Evolutionary conservation across 2,113 vertebrate species (phyloP), one percentile per base, ranked within the genome.

Genomic region (Alces alces): DNA sequence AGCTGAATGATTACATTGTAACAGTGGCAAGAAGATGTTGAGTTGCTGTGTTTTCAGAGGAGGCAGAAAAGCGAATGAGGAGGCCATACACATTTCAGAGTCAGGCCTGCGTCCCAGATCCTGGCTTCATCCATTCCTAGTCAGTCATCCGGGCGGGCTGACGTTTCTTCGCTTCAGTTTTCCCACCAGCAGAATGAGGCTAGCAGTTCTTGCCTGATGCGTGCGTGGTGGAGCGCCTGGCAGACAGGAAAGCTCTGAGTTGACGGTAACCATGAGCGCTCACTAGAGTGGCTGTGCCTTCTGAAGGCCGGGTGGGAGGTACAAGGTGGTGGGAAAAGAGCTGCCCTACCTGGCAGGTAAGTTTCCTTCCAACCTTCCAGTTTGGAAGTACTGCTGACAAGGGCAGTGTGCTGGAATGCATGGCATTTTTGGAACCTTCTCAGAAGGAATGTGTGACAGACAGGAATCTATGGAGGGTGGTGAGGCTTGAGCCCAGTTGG

Each of bases 351-450:
- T 73, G 85, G 43, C 57, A 91, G 89, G 91, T 84, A 36, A 80
- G 15, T 61, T 36, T 93, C 86, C 60, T 52, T 70, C 79, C 57
- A 11, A 2, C 21, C 57, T 80, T 82, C 57, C 73, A 86, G 13
- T 30, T 39, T 64, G 58, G 58, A 95, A 92, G 55, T 60, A 25
- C 47, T 78, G 64, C 33, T 16, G 33, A 92, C 39, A 58, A 88
- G 85, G 57, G 25, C 70, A 55, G 16, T n/a, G 30, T 47, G 57
- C 70, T 94, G 86, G 96, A 97, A 97, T 93, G 97, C 84, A n/a
- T 28, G 94, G 91, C 76, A 95, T 96, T 94, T 97, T 54, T 43
- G 82, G 76, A 96, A 92, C 30, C 76, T 89, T 96, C 91, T 92
- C 54, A 8, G 86, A 36, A 90, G 86, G 91, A 96, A 84, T 86